A percentile compares a stretch with the other conserved stretches of the same genome.
Evolutionary conservation across 1,140 invertebrate species (phyloP).

Genomic region (Orius insidiosus): DNA sequence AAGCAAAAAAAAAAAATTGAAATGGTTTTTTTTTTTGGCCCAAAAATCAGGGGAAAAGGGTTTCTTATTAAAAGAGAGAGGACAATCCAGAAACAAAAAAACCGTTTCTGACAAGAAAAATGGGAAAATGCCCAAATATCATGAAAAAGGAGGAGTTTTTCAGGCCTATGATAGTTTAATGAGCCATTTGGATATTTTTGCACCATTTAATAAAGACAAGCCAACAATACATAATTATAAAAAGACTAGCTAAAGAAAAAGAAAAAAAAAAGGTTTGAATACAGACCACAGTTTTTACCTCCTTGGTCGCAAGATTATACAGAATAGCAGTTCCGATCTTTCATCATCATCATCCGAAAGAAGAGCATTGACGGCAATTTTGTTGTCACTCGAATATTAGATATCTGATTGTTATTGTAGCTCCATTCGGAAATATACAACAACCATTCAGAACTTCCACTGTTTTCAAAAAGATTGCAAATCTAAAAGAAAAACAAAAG

Average conservation of each 20-base stretch:
- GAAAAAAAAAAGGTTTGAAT: conserved; percentile 27
- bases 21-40: too few relatives aligned
- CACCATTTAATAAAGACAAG: too few relatives aligned
- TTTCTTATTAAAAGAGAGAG: too few relatives aligned
- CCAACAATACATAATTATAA: too few relatives aligned
- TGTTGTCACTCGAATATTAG: conserved; percentile 83
- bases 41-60: too few relatives aligned
- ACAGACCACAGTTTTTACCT: conserved; percentile 92
- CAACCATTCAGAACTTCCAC: conserved; percentile 79
- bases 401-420: conserved; percentile 49
- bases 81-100: too few relatives aligned
- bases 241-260: not conserved
- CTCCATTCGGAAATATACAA: conserved; percentile 85
- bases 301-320: conserved; percentile 83
- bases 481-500: conserved; percentile 47
- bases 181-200: too few relatives aligned
- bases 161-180: too few relatives aligned
- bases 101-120: too few relatives aligned
- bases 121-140: too few relatives aligned
- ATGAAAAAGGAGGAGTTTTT: too few relatives aligned
- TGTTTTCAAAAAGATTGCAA: conserved; percentile 78
- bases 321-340: conserved; percentile 72
- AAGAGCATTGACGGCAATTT: conserved; percentile 72
- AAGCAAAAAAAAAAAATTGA: too few relatives aligned
- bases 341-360: conserved; percentile 54